Evolutionary conservation across 2,888 invertebrate species (phyloP).

Genomic region (Dasypolia templi): DNA sequence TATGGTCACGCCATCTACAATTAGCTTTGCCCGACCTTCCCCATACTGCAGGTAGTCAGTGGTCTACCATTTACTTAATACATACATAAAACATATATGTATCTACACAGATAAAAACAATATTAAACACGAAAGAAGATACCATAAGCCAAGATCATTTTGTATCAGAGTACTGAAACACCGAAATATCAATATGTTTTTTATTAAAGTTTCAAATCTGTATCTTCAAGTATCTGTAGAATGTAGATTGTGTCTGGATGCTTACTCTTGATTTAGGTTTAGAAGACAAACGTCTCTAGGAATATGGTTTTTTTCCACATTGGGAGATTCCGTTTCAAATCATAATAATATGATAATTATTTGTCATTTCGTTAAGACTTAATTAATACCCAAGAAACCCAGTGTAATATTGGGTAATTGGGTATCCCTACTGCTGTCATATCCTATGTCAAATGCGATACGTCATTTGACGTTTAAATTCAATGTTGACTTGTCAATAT

Average conservation of each 20-base stretch:
- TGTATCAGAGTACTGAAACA: background rate
- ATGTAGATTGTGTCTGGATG: background rate
- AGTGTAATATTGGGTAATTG: too few species aligned
- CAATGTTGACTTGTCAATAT: conserved; percentile 5
- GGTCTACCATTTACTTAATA: too few species aligned
- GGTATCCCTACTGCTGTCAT: background rate
- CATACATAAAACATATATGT: too few species aligned
- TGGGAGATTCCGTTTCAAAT: too few species aligned
- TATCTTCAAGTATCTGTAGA: background rate
- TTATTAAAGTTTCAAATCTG: background rate
- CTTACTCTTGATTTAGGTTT: background rate
- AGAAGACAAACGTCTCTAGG: background rate
- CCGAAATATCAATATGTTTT: background rate
- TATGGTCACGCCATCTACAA: too few species aligned
- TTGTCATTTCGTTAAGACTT: too few species aligned
- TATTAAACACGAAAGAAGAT: too few species aligned
- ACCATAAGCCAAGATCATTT: background rate
- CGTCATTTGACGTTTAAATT: conserved; percentile 1
- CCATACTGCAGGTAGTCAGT: too few species aligned
- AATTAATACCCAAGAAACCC: too few species aligned
- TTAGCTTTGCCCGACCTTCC: too few species aligned
- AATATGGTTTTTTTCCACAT: background rate
- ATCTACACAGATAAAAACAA: too few species aligned
- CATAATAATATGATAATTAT: too few species aligned
- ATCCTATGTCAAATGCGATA: background rate